Evolutionary conservation across 2,888 invertebrate genomes (phyloP).

Genomic region (Gnatocerus cornutus): DNA sequence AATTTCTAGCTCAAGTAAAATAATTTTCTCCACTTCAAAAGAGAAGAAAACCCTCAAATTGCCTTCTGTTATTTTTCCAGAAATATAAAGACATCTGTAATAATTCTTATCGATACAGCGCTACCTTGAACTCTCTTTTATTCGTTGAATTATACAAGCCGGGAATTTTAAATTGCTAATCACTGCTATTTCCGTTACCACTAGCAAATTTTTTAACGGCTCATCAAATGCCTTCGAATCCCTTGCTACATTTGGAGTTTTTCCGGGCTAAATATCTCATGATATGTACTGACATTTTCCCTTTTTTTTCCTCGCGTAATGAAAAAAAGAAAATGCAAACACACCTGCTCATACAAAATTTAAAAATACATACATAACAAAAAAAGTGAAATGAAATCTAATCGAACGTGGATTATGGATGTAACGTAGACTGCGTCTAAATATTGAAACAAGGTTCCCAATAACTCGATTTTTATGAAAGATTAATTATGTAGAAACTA

Average conservation of each 20-base stretch:
- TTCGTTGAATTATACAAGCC: not conserved
- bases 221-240: constrained; percentile 20
- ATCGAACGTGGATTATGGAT: constrained; percentile 10
- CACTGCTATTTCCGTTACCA: constrained; percentile 15
- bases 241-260: constrained; percentile 12
- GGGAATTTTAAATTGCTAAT: constrained; percentile 19
- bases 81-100: not conserved
- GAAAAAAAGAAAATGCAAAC: constrained; percentile 29
- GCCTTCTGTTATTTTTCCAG: not conserved
- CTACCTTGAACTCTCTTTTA: constrained; percentile 4
- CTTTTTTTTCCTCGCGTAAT: constrained; percentile 5
- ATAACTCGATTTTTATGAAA: constrained; percentile 14
- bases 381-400: constrained; percentile 5
- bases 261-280: constrained; percentile 17
- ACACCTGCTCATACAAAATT: constrained; percentile 28
- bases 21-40: not conserved
- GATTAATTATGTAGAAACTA: constrained; percentile 23
- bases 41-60: not conserved
- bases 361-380: constrained; percentile 12
- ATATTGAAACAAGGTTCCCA: constrained; percentile 19
- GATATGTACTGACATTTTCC: constrained; percentile 19
- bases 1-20: too few relatives aligned
- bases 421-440: constrained; percentile 9
- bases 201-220: constrained; percentile 17
- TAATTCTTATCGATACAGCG: constrained; percentile 4